Conservation (phyloP, 2,888 invertebrate genomes). For the Apamea epomidion region DNA sequence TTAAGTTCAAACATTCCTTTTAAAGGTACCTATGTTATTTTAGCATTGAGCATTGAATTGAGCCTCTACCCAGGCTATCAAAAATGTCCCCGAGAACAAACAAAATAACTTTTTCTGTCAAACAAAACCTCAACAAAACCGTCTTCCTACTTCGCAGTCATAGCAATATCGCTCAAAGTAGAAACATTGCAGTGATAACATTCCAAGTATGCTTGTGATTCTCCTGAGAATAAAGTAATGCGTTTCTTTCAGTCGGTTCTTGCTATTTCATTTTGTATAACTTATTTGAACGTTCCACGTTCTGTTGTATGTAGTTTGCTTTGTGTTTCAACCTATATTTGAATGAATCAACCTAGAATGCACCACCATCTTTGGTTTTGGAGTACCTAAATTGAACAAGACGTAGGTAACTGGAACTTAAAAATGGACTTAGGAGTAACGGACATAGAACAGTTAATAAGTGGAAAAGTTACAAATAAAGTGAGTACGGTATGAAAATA, state of each 20-base stretch:
- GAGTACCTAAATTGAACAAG: not conserved
- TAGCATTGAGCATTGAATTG: not conserved
- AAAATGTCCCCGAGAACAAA: not conserved
- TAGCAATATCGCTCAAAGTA: constrained; percentile 47
- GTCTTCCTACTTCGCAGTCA: constrained; percentile 10
- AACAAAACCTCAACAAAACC: constrained; percentile 11
- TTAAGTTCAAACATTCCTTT: not conserved
- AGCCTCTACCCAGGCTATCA: not conserved
- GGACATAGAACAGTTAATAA: not conserved
- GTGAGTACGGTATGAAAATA: not conserved
- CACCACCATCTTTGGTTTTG: not conserved
- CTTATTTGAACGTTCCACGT: not conserved
- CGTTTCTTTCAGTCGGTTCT: constrained; percentile 30
- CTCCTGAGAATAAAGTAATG: constrained; percentile 30
- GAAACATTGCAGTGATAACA: constrained; percentile 54
- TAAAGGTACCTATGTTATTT: not conserved
- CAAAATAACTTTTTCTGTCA: not conserved
- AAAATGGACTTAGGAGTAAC: not conserved
- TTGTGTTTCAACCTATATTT: not conserved
- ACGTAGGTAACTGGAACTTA: not conserved
- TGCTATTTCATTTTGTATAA: constrained; percentile 44
- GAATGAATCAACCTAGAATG: not conserved
- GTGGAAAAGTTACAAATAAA: no score
- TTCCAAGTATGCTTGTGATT: constrained; percentile 34
- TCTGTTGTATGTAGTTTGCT: not conserved